These are phyloP conservation scores for Struthio camelus DNA, from an alignment of 2,113 vertebrate genomes.

Conservation along the genomic window DNA sequence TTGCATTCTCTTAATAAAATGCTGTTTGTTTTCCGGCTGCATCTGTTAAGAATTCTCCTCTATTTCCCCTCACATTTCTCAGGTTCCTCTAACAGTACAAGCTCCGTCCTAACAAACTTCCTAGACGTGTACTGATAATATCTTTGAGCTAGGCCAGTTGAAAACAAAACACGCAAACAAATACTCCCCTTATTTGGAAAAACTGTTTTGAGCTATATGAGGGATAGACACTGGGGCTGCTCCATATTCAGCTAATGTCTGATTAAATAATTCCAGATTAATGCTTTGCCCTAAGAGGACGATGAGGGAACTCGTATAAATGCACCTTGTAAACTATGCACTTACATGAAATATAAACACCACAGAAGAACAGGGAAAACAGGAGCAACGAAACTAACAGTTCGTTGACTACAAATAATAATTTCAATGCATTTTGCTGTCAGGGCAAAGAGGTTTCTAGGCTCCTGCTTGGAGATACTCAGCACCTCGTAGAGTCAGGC, in stretches of 20 bases:
- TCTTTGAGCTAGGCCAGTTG: neutral
- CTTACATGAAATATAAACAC: neutral
- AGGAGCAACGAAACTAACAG: neutral
- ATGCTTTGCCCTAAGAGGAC: neutral
- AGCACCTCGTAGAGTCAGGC: neutral
- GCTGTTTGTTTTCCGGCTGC: neutral
- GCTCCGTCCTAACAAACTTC: neutral
- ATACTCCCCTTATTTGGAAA: neutral
- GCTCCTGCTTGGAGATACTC: neutral
- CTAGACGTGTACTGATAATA: neutral
- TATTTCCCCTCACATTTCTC: neutral
- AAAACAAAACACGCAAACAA: neutral
- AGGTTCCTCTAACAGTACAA: neutral
- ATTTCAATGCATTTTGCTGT: neutral
- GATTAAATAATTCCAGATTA: neutral
- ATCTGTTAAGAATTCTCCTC: neutral
- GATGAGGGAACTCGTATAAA: neutral
- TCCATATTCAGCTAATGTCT: neutral
- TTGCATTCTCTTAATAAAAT: neutral
- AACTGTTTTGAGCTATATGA: neutral
- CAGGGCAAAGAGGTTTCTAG: neutral
- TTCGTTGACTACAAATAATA: neutral
- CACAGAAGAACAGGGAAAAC: neutral
- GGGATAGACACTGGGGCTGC: neutral
- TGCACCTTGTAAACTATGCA: neutral